Evolutionary conservation across 2,888 invertebrate species (phyloP), one percentile per base, ranked within the genome.

Genomic region (Andrena bucephala): DNA sequence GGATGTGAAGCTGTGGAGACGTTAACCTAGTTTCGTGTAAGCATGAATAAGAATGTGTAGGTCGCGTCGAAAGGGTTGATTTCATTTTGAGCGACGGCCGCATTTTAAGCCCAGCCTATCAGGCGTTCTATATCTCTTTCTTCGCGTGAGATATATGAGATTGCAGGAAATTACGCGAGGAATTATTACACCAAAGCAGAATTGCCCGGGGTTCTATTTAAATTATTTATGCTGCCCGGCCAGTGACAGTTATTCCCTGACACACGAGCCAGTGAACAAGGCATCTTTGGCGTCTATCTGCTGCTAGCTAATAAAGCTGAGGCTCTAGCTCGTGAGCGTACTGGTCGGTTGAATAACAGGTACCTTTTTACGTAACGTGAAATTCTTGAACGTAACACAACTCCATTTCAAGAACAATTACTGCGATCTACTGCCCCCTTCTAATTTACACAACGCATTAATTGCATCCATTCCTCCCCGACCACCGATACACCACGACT

Each of bases 321-420:
- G 69, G 69, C 76, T 66, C 65, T 50, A 42, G 36, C 50, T 60
- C 48, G 71, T 5, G 24, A 67, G 66, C 67, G 72, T 80, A 62
- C 71, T 67, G 77, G 36, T 20, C 48, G 65, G 48, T n/a, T 27
- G 52, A 20, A 36, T 48, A 42, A 54, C 24, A 67, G 31, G 42
- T 52, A 7, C 5, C 27, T 31, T 67, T 42, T 62, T 67, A 54
- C 52, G 65, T 31, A 67, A 80, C 60, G 42, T 16, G 13, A 67
- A 59, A 31, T 72, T 65, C 33, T 54, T 20, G 63, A 31, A 57
- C 16, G 31, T 33, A 6, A 20, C 76, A 63, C 36, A 76, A 36
- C 54, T 42, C 60, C 31, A 13, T 68, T 68, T 76, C 42, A 62
- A 24, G 52, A 48, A 60, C 52, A 10, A 36, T 52, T 50, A 54